These are phyloP conservation scores for Aleadryas rufinucha DNA, from an alignment of 2,113 vertebrate genomes.

Conservation along the genomic window DNA sequence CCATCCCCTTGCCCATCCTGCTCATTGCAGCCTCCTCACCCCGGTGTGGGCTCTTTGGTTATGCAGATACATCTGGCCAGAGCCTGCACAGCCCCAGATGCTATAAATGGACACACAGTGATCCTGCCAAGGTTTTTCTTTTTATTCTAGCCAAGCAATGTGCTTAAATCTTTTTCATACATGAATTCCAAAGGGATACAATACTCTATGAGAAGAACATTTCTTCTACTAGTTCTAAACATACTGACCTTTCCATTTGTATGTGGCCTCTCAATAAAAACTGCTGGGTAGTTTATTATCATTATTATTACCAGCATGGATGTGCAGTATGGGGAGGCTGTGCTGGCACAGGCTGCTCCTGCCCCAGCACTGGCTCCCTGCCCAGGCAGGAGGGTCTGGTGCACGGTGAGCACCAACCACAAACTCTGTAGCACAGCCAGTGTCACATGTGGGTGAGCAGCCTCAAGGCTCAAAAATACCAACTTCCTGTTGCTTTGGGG, in stretches of 20 bases:
- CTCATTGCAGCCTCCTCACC: fast-evolving
- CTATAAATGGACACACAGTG: neutral
- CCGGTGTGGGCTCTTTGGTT: fast-evolving
- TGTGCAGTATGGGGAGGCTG: neutral
- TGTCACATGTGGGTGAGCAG: neutral
- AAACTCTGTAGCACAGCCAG: neutral
- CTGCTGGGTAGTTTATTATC: neutral
- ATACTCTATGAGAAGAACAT: neutral
- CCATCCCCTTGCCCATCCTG: neutral
- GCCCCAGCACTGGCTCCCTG: neutral
- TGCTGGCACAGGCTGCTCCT: neutral
- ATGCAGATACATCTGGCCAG: neutral
- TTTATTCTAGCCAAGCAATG: neutral
- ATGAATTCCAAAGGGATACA: neutral
- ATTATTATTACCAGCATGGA: neutral
- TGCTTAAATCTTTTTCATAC: neutral
- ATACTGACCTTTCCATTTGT: neutral
- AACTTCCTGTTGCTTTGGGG: fast-evolving
- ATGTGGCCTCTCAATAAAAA: neutral
- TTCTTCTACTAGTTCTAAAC: neutral
- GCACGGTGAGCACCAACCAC: neutral
- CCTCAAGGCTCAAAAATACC: neutral
- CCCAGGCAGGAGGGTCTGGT: neutral
- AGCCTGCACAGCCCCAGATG: neutral
- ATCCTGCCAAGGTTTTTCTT: neutral